Evolutionary conservation across 2,888 invertebrate species (phyloP), one percentile per base, ranked within the genome.

Genomic region (Saturnia pavonia): DNA sequence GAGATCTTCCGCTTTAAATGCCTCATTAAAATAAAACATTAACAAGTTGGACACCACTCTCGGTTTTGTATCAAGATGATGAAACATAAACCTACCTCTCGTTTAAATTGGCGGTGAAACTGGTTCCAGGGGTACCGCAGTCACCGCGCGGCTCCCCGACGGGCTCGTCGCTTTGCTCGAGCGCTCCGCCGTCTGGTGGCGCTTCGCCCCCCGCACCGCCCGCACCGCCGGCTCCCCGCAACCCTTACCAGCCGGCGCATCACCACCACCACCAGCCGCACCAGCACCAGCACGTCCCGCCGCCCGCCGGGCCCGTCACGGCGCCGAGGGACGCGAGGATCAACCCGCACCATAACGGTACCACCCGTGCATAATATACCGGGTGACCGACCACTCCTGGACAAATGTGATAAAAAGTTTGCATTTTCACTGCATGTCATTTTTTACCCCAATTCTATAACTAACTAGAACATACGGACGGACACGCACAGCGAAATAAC

Each of bases 131-230:
- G 34, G 66, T 72, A 40, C 70, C 71, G 54, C 34, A 71, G 43
- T 42, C 77, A 45, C 79, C 77, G 8, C 75, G 75, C 54, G 80
- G 78, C 69, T 79, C 82, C 1, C 80, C 83, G 0, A 73, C 80
- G 11, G 78, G 78, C 6, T 79, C 83, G 4, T 70, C 78, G 8
- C 74, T 74, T 14, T 74, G 77, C 43, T 79, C 80, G 48, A 75
- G 76, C 42, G 78, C 73, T 25, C 70, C 73, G 65, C 70, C 76
- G n/a, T 45, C 66, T 45, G 69, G 74, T 71, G 75, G 69, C 43
- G 68, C 70, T 74, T 42, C 72, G 74, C 51, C 72, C 76, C 40
- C 73, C 72, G 71, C 72, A 67, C 72, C 45, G 68, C 73, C 63
- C 4, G n/a, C 34, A 14, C 54, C 34, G 16, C 34, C 63, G 12